Base-by-base conservation (phyloP, 1,140 invertebrate genomes). In the Apis laboriosa region DNA sequence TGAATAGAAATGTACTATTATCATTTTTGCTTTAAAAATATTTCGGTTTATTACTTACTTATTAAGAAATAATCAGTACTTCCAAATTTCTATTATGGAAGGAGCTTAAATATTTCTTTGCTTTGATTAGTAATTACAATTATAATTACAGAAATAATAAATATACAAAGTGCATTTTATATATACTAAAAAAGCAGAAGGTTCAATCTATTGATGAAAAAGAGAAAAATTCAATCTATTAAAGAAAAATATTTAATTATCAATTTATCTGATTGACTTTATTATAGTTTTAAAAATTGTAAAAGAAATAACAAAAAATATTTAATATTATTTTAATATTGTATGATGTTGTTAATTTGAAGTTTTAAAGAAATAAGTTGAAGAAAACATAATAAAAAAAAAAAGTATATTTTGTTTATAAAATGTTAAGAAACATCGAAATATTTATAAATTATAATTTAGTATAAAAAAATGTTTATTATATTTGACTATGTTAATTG, bases 81-180 rank as follows among this genome's bases (percentile, higher is more conserved):
- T 89, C 88, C 88, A 89, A 77, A 88, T 85, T 83, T 86, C 70
- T 68, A 78, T 89, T 80, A 66, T 58, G 79, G 88, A 85, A 87
- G 85, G 87, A 89, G 77, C 88, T 89, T 89, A 89, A 89, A 60
- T 83, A 87, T 85, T 89, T 89, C 85, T 89, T 89, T 89, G 85
- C 87, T 89, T 89, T 85, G 82, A 71, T 88, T 85, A 76, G 55
- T 72, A 49, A 43, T 43, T 43, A 43, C 34, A 43, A 43, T 28
- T 74, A 70, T 58, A 72, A 13, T 67, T 85, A 58, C 56, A 53
- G 77, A 80, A 63, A 61, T 80, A 74, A 73, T 70, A 80, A 43
- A 19, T 77, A 73, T 73, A 77, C 56, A 76, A 84, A 83, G 34
- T 84, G 28, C 56, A 55, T 79, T 70, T 81, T 28, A 78, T 85